Evolutionary conservation across 2,113 vertebrate species (phyloP).

Genomic region (Coturnix japonica): DNA sequence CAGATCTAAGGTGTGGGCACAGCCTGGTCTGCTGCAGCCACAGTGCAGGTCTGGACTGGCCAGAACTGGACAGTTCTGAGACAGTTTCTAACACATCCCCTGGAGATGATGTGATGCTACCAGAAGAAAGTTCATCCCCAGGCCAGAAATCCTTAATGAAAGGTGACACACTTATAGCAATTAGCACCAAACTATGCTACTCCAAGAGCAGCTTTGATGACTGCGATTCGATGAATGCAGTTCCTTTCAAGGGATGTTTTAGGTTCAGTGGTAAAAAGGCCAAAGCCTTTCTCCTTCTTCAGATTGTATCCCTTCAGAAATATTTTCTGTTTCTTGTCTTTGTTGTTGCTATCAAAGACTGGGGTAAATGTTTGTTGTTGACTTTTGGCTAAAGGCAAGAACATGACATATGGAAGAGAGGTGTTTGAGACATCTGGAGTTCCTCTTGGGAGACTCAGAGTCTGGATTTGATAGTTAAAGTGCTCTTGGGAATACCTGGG

Average conservation of each 20-base stretch:
- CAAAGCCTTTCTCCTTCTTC: not conserved
- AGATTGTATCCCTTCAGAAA: not conserved
- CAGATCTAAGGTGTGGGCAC: not conserved
- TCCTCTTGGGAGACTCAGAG: not conserved
- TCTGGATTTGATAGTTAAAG: not conserved
- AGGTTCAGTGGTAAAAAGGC: not conserved
- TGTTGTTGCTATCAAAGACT: not conserved
- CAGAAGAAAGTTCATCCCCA: not conserved
- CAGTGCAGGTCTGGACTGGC: too few relatives aligned
- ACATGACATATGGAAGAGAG: not conserved
- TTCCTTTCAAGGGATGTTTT: not conserved
- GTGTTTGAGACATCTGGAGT: not conserved
- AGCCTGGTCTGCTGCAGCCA: not conserved
- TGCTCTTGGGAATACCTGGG: not conserved
- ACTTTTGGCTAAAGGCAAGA: not conserved
- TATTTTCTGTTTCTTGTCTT: not conserved
- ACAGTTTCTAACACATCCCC: not conserved
- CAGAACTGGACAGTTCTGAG: not conserved
- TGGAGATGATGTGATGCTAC: not conserved
- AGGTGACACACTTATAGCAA: not conserved
- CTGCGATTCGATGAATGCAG: not conserved
- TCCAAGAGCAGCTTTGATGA: not conserved
- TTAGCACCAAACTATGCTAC: not conserved
- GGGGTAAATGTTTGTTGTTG: not conserved
- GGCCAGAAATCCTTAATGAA: not conserved